Evolutionary conservation across 1,140 invertebrate genomes (phyloP).

Genomic region (Spodoptera frugiperda): DNA sequence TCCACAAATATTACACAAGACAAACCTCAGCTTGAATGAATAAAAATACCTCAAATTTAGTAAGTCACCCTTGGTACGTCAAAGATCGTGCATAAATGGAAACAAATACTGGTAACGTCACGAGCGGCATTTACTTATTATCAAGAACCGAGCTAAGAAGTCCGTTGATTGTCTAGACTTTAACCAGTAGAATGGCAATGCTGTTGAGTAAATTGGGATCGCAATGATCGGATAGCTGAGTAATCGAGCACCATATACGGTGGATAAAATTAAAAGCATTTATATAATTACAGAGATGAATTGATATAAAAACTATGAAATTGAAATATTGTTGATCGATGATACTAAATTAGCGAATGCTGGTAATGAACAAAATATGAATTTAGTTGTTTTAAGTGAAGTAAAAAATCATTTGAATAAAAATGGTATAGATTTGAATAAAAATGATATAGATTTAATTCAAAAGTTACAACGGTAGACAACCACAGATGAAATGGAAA

Average conservation of each 20-base stretch:
- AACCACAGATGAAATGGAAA: too few species aligned
- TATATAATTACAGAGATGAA: conserved; percentile 3
- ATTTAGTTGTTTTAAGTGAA: background rate
- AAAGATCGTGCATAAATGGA: conserved; percentile 54
- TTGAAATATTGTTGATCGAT: background rate
- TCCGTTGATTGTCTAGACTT: conserved; percentile 46
- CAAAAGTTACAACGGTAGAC: too few species aligned
- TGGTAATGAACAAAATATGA: background rate
- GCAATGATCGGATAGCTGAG: conserved; percentile 13
- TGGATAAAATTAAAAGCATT: conserved; percentile 22
- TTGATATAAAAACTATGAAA: conserved; percentile 9
- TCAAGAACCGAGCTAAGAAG: conserved; percentile 52
- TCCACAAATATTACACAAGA: background rate
- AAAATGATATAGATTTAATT: too few species aligned
- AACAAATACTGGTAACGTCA: conserved; percentile 52
- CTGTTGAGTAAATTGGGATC: conserved; percentile 43
- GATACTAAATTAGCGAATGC: background rate
- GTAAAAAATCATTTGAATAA: background rate
- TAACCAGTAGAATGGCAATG: conserved; percentile 16
- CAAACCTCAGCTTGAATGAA: background rate
- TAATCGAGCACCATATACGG: conserved; percentile 36
- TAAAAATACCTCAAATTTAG: background rate
- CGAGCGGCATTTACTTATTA: conserved; percentile 59
- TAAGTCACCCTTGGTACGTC: conserved; percentile 5
- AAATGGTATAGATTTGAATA: background rate